These are phyloP conservation scores for Garrulus glandarius DNA, from an alignment of 2,797 vertebrate genomes.

Conservation along the genomic window DNA sequence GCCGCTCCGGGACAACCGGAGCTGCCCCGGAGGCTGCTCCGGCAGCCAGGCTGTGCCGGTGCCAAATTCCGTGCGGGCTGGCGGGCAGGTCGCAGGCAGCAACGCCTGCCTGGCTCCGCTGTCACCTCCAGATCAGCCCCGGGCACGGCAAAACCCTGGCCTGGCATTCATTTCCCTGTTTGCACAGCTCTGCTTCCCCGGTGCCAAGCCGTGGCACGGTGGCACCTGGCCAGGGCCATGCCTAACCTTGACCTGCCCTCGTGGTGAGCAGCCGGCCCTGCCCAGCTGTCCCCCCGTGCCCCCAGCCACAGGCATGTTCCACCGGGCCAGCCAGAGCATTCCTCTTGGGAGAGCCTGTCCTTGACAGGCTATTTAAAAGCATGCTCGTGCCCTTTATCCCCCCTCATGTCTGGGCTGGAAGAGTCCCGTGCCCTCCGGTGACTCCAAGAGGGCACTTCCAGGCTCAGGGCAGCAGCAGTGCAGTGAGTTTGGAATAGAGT, in stretches of 20 bases:
- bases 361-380: conserved; percentile 59
- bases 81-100: neutral
- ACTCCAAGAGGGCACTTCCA: neutral
- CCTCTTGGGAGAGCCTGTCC: conserved; percentile 47
- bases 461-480: neutral
- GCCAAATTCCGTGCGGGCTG: neutral
- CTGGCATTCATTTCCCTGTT: neutral
- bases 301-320: conserved; percentile 29
- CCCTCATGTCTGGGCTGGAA: neutral
- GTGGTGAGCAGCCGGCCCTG: neutral
- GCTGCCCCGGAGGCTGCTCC: neutral
- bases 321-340: conserved; percentile 51
- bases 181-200: rapidly evolving
- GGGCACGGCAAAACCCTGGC: neutral
- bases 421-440: neutral
- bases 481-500: neutral
- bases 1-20: neutral
- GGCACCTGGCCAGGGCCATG: neutral
- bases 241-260: conserved; percentile 14
- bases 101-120: neutral
- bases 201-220: neutral
- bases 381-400: conserved; percentile 33
- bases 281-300: neutral
- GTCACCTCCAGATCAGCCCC: neutral
- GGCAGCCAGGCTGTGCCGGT: neutral